phyloP scores from a whole-genome alignment of 1,140 invertebrate genomes.

The Oncopeltus fasciatus region DNA sequence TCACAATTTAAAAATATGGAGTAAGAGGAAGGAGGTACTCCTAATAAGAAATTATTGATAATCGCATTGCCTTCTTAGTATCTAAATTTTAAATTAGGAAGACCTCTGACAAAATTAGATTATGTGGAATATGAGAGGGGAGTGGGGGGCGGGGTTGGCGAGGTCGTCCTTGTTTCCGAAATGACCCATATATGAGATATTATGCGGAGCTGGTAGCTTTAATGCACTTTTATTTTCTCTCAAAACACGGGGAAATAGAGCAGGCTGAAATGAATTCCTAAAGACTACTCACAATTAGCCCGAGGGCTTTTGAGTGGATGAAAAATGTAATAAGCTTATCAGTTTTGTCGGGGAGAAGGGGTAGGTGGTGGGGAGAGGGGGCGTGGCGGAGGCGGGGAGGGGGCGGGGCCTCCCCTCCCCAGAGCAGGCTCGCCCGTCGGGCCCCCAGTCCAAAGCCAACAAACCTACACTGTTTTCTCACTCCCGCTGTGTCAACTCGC shows the following conservation, averaged over 20 bases:
- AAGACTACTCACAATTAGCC: conserved; percentile 1
- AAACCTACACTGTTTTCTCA: conserved; percentile 29
- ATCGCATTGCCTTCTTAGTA: too few relatives aligned
- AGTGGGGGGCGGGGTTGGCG: neutral
- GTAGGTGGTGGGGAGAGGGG: conserved; percentile 13
- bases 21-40: too few relatives aligned
- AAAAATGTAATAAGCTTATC: conserved; percentile 10
- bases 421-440: neutral
- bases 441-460: conserved; percentile 19
- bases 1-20: too few relatives aligned
- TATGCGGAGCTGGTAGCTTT: neutral
- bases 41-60: too few relatives aligned
- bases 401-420: conserved; percentile 10
- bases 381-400: conserved; percentile 3
- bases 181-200: neutral
- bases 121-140: neutral
- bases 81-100: neutral
- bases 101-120: neutral
- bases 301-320: neutral
- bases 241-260: conserved; percentile 1
- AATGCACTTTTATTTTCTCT: conserved; percentile 5
- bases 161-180: neutral
- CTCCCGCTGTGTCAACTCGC: conserved; percentile 26
- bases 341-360: neutral
- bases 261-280: conserved; percentile 3